A percentile compares a stretch with the other conserved stretches of the same genome.
Conservation (phyloP, 2,113 vertebrate genomes). For the Phalacrocorax pelagicus region DNA sequence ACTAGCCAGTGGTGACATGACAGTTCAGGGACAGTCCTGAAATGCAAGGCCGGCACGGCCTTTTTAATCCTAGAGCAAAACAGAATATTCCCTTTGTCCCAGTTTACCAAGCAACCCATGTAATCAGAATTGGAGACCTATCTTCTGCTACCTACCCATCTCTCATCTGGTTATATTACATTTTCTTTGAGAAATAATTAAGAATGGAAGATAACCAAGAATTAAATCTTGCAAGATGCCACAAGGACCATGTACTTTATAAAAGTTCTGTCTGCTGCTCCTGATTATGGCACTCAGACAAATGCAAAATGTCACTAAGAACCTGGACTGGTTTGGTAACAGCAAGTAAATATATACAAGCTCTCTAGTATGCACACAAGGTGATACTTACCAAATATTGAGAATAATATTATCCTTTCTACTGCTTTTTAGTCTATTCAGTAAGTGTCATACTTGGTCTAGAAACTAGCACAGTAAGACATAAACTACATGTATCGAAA, state of each 20-base stretch:
- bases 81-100: not conserved
- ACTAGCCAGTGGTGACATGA: not conserved
- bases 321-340: not conserved
- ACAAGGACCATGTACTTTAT: not conserved
- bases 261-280: not conserved
- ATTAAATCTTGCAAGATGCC: not conserved
- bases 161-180: not conserved
- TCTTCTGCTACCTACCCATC: not conserved
- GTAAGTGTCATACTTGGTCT: not conserved
- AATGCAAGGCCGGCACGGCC: accelerated
- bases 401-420: not conserved
- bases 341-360: not conserved
- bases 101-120: not conserved
- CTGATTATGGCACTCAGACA: not conserved
- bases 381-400: not conserved
- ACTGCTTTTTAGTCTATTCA: not conserved
- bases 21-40: not conserved
- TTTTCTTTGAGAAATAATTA: not conserved
- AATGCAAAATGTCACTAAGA: not conserved
- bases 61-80: not conserved
- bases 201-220: not conserved
- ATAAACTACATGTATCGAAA: not conserved
- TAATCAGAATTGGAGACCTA: not conserved
- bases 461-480: not conserved
- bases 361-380: not conserved